Base-by-base conservation (phyloP, 2,797 vertebrate species). In the Passerculus sandwichensis region DNA sequence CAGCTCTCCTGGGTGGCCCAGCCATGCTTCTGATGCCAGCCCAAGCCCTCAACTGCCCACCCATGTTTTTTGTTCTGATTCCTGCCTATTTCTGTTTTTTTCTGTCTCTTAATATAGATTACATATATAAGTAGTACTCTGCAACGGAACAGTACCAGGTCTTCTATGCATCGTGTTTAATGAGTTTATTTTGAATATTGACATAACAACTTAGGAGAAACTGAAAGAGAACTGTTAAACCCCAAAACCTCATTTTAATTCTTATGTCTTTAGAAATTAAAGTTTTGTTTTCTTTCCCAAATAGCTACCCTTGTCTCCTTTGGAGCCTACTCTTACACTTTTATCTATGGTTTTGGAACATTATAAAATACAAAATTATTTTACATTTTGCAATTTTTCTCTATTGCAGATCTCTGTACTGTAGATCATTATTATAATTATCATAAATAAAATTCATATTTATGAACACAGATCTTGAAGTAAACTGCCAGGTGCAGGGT, bases 361-460 rank as follows among this genome's bases (percentile, higher is more conserved):
- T 93, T 96, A 94, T 90, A 51, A 95, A 94, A 95, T 96, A 94
- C 95, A 97, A 97, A 96, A 96, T 94, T 91, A 93, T 89, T 95
- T 70, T 70, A 89, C 88, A 93, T 89, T 96, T 96, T 97, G 79
- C 94, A 87, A 88, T 91, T 97, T 97, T 66, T 95, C 78, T 91
- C 93, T 92, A 44, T 95, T 96, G 85, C 92, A 94, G 69, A 93
- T 95, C 91, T 97, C 96, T 92, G 80, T 77, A 92, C 84, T 94
- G 88, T 93, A 94, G 89, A 85, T 96, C 80, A 70, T 96, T 92
- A 93, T 94, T 97, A 91, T 96, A 95, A 96, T 98, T 96, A 96
- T 91, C 88, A 96, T 97, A 96, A 97, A 88, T 97, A 95, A 96
- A 95, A 96, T 97, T 98, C 94, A 95, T 97, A 97, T 97, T 97